Percentiles rank a stretch among this genome's conserved stretches.
Conservation (phyloP, 2,113 vertebrate species). For the Cichladusa arquata region DNA sequence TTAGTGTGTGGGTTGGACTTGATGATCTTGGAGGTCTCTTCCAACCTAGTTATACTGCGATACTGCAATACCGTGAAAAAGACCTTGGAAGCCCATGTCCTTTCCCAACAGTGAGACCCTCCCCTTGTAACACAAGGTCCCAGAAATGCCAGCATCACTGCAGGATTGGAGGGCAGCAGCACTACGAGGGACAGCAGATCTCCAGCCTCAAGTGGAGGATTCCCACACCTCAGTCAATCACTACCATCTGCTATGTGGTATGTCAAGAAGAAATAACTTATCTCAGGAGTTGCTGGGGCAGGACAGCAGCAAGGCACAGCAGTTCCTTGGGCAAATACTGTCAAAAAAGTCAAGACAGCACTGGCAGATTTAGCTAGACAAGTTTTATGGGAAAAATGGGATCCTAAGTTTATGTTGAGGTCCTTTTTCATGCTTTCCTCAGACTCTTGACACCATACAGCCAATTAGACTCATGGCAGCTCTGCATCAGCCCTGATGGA, state of each 20-base stretch:
- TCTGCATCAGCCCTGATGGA: neutral
- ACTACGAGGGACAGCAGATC: neutral
- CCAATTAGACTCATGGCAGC: neutral
- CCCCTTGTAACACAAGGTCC: neutral
- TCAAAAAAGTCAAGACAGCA: neutral
- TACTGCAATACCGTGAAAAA: neutral
- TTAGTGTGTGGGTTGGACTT: too few relatives aligned
- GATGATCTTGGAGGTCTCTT: too few relatives aligned
- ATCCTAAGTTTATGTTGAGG: neutral
- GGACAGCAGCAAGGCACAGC: neutral
- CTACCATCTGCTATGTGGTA: neutral
- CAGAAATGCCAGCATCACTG: neutral
- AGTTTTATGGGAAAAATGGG: neutral
- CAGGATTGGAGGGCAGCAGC: neutral
- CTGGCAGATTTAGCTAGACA: neutral
- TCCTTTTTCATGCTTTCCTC: neutral
- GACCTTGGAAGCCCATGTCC: neutral
- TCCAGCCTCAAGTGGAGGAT: neutral
- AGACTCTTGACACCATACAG: neutral
- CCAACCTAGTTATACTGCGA: too few relatives aligned
- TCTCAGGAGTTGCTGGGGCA: fast-evolving
- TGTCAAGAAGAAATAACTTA: neutral
- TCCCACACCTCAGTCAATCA: neutral
- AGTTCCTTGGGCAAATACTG: neutral
- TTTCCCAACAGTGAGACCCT: neutral